Base-by-base conservation (phyloP, 2,797 vertebrate genomes). In the Ficedula albicollis region DNA sequence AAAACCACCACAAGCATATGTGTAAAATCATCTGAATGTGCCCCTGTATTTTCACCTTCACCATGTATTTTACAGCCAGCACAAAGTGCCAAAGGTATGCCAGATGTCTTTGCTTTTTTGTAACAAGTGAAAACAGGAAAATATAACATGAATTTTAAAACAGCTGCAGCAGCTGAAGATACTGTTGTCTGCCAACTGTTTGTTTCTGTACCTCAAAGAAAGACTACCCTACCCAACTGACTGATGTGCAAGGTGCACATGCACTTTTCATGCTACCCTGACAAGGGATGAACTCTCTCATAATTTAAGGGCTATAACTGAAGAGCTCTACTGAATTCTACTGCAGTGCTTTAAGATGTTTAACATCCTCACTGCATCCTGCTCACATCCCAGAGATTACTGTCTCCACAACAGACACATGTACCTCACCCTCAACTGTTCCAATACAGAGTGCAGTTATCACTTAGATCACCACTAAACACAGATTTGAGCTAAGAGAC, bases 1-100 rank as follows among this genome's bases (percentile, higher is more conserved):
- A 90, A 70, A 1, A 1, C 0, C 34, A 58, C 9, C 21, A 78
- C n/a, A 44, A 15, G 18, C 5, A 41, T 0, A 1, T 20, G 15
- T 39, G n/a, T n/a, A 72, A 74, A 91, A 60, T 23, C 21, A 74
- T 14, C 23, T 51, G 44, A 63, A 74, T 0, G 0, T 15, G 9
- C 9, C n/a, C 22, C 54, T 46, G 4, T 72, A 84, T 62, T 92
- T 90, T 78, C 38, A 46, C 1, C 0, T 81, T 72, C 7, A 3
- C 67, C 38, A 46, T 18, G 12, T 62, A 70, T 81, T 94, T 88
- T 68, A 68, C 21, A 84, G 46, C 5, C 34, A 93, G 79, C 10
- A 49, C 1, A 10, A 88, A 90, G 38, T 23, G 30, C 14, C 43
- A 69, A 79, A 86, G 30, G 21, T 68, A 72, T 17, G 26, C 12